A percentile compares a stretch with the other conserved stretches of the same genome.
phyloP scores from a whole-genome alignment of 2,797 vertebrate species.

The Argya squamiceps region DNA sequence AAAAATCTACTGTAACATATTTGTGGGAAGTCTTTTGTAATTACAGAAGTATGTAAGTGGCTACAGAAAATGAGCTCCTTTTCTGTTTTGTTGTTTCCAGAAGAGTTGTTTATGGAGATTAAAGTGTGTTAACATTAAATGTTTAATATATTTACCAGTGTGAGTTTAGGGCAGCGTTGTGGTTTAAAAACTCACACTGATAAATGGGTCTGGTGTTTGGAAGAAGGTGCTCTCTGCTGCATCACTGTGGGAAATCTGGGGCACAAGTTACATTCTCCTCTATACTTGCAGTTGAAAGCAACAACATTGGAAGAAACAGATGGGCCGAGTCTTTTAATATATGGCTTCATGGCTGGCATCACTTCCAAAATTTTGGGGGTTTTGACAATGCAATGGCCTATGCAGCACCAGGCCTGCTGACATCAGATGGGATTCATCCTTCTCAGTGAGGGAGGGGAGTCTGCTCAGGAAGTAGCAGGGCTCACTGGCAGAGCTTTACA shows the following conservation, averaged over 20 bases:
- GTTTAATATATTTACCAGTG: conserved; percentile 68
- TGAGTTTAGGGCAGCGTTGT: neutral
- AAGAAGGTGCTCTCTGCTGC: conserved; percentile 82
- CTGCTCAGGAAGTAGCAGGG: neutral
- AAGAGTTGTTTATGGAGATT: conserved; percentile 84
- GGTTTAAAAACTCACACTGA: conserved; percentile 74
- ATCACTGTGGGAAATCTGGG: conserved; percentile 18
- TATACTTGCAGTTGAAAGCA: neutral
- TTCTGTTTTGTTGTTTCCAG: neutral
- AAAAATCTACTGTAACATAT: neutral
- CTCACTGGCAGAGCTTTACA: neutral
- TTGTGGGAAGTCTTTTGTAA: neutral
- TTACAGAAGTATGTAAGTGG: neutral
- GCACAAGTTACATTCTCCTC: neutral
- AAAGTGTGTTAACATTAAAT: conserved; percentile 79
- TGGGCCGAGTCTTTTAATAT: neutral
- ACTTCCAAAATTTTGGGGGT: neutral
- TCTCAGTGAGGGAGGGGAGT: neutral
- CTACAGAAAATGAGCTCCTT: neutral
- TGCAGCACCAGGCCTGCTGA: neutral
- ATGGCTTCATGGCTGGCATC: neutral
- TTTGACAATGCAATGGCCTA: neutral
- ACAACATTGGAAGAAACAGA: neutral
- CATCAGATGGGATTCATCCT: neutral
- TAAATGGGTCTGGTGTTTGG: conserved; percentile 80